phyloP scores from a whole-genome alignment of 2,888 invertebrate species.

The Ectemnius continuus region DNA sequence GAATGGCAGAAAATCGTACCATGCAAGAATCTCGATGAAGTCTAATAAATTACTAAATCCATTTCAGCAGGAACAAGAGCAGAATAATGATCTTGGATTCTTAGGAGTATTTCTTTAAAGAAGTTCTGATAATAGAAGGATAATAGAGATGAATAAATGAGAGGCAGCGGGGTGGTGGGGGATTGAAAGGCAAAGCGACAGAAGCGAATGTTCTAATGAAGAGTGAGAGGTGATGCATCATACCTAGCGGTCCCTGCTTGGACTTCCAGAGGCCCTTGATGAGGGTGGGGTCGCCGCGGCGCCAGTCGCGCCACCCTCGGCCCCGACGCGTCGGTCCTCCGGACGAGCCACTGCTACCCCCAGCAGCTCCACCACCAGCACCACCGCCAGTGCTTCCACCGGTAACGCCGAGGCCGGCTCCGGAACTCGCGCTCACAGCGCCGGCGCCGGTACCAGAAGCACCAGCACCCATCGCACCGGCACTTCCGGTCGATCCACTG shows the following conservation, averaged over 20 bases:
- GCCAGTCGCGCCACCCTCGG: constrained; percentile 85
- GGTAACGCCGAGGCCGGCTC: constrained; percentile 75
- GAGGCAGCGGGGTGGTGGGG: not conserved
- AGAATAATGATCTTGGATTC: too few relatives aligned
- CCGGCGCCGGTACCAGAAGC: constrained; percentile 55
- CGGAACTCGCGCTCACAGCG: constrained; percentile 70
- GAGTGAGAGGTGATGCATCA: constrained; percentile 3
- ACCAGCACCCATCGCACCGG: constrained; percentile 65
- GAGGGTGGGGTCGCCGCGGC: constrained; percentile 85
- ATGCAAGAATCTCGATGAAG: too few relatives aligned
- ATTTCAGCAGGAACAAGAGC: too few relatives aligned
- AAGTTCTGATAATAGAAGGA: too few relatives aligned
- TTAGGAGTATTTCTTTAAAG: too few relatives aligned
- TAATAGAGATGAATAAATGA: not conserved
- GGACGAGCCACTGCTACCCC: constrained; percentile 61
- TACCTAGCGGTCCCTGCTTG: constrained; percentile 84
- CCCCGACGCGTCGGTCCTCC: constrained; percentile 77
- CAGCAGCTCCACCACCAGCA: constrained; percentile 63
- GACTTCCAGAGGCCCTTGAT: constrained; percentile 87
- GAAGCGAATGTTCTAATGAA: not conserved
- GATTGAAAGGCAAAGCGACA: not conserved
- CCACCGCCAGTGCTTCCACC: constrained; percentile 80
- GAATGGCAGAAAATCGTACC: too few relatives aligned
- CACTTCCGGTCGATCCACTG: constrained; percentile 76
- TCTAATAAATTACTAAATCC: too few relatives aligned